Percentiles rank a stretch among this genome's conserved stretches.
These are phyloP conservation scores for Chinchilla lanigera DNA, from an alignment of 2,113 vertebrate genomes.

Conservation along the genomic window DNA sequence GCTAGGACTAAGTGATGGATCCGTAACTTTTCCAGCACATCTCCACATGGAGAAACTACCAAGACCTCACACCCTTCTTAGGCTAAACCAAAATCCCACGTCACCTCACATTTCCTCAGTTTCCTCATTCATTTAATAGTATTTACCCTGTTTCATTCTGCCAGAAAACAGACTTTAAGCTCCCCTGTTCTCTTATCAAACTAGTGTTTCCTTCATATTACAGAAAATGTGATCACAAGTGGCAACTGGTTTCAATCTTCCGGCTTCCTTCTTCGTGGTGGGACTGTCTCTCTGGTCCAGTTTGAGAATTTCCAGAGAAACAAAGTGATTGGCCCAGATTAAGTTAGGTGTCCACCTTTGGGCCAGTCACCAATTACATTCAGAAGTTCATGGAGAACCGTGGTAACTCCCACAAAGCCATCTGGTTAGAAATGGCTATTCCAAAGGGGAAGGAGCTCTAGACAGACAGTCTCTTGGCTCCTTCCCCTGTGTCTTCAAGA, in stretches of 20 bases:
- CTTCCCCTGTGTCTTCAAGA: neutral
- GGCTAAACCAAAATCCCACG: neutral
- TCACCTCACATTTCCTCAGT: neutral
- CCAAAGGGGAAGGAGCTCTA: neutral
- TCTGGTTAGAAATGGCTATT: neutral
- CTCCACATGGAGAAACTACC: neutral
- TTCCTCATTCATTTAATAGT: neutral
- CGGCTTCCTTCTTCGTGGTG: neutral
- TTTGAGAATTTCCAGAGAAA: slow-evolving; percentile 41
- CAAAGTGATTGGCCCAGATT: neutral
- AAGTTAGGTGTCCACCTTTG: neutral
- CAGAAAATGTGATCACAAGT: neutral
- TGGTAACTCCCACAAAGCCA: neutral
- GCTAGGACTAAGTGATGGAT: neutral
- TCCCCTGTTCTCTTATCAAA: neutral
- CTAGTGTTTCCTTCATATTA: neutral
- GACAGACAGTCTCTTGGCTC: neutral
- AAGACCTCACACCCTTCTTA: neutral
- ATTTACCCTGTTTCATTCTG: neutral
- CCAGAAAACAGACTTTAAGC: neutral
- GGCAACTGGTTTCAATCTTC: neutral
- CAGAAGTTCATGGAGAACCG: neutral
- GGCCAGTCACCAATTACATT: neutral
- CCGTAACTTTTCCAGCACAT: neutral
- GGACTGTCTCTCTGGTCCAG: neutral